Evolutionary conservation across 2,888 invertebrate genomes (phyloP).

Genomic region (Leptinotarsa juncta): DNA sequence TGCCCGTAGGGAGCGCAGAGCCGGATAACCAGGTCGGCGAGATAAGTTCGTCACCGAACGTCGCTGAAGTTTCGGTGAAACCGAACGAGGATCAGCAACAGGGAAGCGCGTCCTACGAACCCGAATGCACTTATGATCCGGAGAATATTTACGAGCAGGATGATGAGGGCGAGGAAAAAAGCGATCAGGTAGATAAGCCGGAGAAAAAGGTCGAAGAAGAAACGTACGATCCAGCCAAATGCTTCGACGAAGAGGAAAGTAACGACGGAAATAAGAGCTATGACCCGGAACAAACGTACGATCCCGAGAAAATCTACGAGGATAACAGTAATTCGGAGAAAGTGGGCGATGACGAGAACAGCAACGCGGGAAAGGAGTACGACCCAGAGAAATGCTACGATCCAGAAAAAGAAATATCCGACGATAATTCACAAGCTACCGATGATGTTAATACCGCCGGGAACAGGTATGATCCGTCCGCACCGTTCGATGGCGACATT

Average conservation of each 20-base stretch:
- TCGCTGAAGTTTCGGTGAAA: constrained; percentile 17
- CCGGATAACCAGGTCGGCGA: constrained; percentile 45
- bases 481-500: constrained; percentile 26
- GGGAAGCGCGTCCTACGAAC: constrained; percentile 36
- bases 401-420: constrained; percentile 1
- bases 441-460: background rate
- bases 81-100: constrained; percentile 45
- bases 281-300: constrained; percentile 33
- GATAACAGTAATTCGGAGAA: constrained; percentile 24
- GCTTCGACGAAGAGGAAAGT: constrained; percentile 26
- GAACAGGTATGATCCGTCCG: constrained; percentile 30
- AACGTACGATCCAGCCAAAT: constrained; percentile 35
- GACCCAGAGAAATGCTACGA: constrained; percentile 27
- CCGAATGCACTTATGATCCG: constrained; percentile 22
- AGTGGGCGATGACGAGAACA: constrained; percentile 11
- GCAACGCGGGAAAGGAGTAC: constrained; percentile 23
- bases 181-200: background rate
- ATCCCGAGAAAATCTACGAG: constrained; percentile 34
- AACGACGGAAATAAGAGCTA: constrained; percentile 19
- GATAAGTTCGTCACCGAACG: constrained; percentile 39
- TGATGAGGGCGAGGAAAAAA: background rate
- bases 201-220: constrained; percentile 22
- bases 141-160: constrained; percentile 35
- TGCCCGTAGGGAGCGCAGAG: constrained; percentile 31
- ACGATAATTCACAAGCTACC: background rate